These are phyloP conservation scores for Semotilus atromaculatus DNA, from an alignment of 2,797 vertebrate genomes.

Conservation along the genomic window DNA sequence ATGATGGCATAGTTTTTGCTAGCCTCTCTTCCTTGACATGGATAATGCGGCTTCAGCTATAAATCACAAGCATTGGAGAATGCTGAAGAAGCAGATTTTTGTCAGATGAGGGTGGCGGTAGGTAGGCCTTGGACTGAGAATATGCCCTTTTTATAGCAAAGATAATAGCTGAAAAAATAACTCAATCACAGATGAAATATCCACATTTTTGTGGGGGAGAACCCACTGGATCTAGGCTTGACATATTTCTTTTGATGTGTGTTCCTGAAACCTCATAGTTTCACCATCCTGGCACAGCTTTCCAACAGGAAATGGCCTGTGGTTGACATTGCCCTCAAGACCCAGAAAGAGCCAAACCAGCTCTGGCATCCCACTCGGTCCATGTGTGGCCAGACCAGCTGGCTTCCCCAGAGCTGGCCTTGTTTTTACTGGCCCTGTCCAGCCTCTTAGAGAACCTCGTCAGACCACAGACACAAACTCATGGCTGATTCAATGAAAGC, in stretches of 20 bases:
- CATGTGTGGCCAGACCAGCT: constrained; percentile 68
- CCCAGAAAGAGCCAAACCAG: constrained; percentile 62
- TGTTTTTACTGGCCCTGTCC: constrained; percentile 67
- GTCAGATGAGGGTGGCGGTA: constrained; percentile 32
- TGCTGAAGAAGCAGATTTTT: constrained; percentile 53
- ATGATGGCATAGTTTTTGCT: constrained; percentile 28
- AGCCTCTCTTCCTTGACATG: constrained; percentile 20
- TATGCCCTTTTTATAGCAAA: constrained; percentile 53
- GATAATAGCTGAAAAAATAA: constrained; percentile 47
- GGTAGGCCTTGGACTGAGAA: constrained; percentile 28
- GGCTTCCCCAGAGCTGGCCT: constrained; percentile 59
- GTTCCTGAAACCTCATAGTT: constrained; percentile 44
- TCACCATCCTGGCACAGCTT: constrained; percentile 59
- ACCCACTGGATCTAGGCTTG: constrained; percentile 52
- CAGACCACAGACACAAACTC: constrained; percentile 54
- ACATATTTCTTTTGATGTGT: constrained; percentile 60
- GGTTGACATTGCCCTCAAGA: constrained; percentile 67
- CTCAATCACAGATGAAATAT: constrained; percentile 43
- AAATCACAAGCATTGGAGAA: constrained; percentile 46
- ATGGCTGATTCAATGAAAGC: constrained; percentile 49
- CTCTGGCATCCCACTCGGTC: constrained; percentile 65
- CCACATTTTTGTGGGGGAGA: constrained; percentile 50
- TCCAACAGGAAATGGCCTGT: constrained; percentile 75
- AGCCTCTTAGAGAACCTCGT: constrained; percentile 54
- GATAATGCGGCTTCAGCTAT: constrained; percentile 25